phyloP scores from a whole-genome alignment of 2,797 vertebrate species.

The Novumbra hubbsi region DNA sequence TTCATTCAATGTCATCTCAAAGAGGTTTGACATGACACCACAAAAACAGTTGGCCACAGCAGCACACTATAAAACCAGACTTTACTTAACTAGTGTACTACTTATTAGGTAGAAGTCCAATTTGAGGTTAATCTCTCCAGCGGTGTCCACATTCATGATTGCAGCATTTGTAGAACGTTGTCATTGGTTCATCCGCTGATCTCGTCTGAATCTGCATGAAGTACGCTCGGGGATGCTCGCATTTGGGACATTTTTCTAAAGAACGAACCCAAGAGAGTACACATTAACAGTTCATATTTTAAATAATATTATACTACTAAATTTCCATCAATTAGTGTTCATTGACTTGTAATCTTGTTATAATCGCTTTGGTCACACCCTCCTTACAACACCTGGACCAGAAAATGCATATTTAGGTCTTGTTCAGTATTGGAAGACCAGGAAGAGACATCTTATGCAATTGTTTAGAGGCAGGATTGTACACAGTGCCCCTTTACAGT shows the following conservation, averaged over 20 bases:
- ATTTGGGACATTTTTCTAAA: constrained; percentile 92
- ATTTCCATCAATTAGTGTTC: too few relatives aligned
- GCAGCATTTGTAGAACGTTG: constrained; percentile 99
- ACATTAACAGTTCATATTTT: too few relatives aligned
- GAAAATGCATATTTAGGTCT: too few relatives aligned
- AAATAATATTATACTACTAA: too few relatives aligned
- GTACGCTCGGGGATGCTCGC: constrained; percentile 90
- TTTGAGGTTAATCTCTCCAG: constrained; percentile 85
- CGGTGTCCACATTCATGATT: constrained; percentile 86
- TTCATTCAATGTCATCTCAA: neutral
- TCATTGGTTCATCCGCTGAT: constrained; percentile 98
- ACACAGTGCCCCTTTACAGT: neutral
- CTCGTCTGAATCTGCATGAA: constrained; percentile 99
- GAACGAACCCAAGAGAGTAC: constrained; percentile 19
- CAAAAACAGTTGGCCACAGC: neutral
- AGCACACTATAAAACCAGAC: neutral
- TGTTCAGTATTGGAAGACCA: too few relatives aligned
- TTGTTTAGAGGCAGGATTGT: too few relatives aligned
- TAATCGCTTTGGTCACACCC: too few relatives aligned
- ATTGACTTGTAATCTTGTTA: too few relatives aligned
- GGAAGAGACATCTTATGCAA: too few relatives aligned
- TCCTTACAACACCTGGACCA: too few relatives aligned
- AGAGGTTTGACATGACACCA: neutral
- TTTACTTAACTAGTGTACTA: neutral
- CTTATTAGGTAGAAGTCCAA: neutral